phyloP scores from a whole-genome alignment of 2,797 vertebrate genomes.

The Aulostomus chinensis region DNA sequence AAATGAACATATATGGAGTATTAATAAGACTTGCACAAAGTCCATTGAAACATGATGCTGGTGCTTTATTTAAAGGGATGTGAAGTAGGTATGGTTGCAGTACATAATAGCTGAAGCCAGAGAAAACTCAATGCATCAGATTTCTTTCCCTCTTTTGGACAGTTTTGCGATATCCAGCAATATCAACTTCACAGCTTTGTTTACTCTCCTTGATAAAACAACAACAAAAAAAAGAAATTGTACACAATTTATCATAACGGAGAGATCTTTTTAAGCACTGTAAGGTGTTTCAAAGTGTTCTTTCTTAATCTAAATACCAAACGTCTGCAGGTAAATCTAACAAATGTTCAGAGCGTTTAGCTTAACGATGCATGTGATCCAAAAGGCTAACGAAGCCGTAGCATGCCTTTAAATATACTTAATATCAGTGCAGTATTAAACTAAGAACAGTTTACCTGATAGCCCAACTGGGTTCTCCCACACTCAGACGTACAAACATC shows the following conservation, averaged over 20 bases:
- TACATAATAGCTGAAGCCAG: slow-evolving; percentile 63
- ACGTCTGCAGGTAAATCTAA: slow-evolving; percentile 51
- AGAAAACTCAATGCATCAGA: slow-evolving; percentile 45
- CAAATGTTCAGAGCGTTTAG: slow-evolving; percentile 51
- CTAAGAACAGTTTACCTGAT: slow-evolving; percentile 72
- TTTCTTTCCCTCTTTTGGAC: slow-evolving; percentile 38
- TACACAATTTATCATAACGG: slow-evolving; percentile 28
- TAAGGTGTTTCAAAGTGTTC: slow-evolving; percentile 49
- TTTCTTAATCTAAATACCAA: slow-evolving; percentile 35
- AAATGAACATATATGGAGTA: no score
- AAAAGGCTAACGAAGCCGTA: slow-evolving; percentile 54
- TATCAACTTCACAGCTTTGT: slow-evolving; percentile 64
- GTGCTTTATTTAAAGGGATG: slow-evolving; percentile 82
- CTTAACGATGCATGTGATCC: slow-evolving; percentile 65
- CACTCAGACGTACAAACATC: slow-evolving; percentile 52
- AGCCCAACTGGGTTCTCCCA: slow-evolving; percentile 58
- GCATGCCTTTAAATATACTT: slow-evolving; percentile 74
- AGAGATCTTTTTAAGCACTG: slow-evolving; percentile 53
- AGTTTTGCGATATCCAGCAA: slow-evolving; percentile 46
- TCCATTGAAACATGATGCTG: slow-evolving; percentile 72
- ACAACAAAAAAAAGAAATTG: slow-evolving; percentile 9
- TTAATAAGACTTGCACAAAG: slow-evolving; percentile 33
- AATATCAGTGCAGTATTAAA: slow-evolving; percentile 70
- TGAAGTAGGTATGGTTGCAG: slow-evolving; percentile 73
- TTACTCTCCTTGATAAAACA: slow-evolving; percentile 29